Evolutionary conservation across 2,888 invertebrate genomes (phyloP).

Genomic region (Leptogaster cylindrica): DNA sequence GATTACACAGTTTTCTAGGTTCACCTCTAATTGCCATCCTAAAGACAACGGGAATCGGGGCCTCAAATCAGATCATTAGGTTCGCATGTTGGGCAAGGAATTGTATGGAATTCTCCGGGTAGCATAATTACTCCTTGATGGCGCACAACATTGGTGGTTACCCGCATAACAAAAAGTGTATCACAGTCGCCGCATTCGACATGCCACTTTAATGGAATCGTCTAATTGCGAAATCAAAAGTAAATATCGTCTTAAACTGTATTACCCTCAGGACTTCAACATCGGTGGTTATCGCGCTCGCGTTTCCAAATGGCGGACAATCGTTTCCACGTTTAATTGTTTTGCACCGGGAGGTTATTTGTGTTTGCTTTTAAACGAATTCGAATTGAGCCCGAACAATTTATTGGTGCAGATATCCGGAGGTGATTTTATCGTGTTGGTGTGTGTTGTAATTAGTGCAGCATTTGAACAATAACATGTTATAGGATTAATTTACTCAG

Average conservation of each 20-base stretch:
- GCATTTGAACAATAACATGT: too few relatives aligned
- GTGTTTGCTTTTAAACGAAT: conserved; percentile 34
- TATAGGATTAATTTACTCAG: too few relatives aligned
- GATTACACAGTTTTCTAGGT: conserved; percentile 31
- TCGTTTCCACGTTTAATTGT: conserved; percentile 22
- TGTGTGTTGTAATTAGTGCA: conserved; percentile 29
- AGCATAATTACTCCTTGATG: not conserved
- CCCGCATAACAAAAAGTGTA: conserved; percentile 34
- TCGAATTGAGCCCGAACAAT: conserved; percentile 14
- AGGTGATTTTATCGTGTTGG: not conserved
- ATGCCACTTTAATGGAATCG: conserved; percentile 51
- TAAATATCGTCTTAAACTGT: conserved; percentile 50
- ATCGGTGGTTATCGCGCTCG: conserved; percentile 33
- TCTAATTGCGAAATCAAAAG: conserved; percentile 51
- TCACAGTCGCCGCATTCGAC: conserved; percentile 47
- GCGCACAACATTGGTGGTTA: conserved; percentile 10
- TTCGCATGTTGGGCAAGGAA: not conserved
- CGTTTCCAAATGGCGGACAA: conserved; percentile 34
- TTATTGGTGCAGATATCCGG: conserved; percentile 7
- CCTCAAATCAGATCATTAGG: conserved; percentile 25
- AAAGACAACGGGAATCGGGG: conserved; percentile 24
- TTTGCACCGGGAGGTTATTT: conserved; percentile 10
- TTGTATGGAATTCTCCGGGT: not conserved
- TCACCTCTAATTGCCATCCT: conserved; percentile 35
- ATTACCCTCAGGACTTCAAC: conserved; percentile 40